Evolutionary conservation across 2,113 vertebrate species (phyloP), one percentile per base, ranked within the genome.

Genomic region (Rhadina sibilatrix): DNA sequence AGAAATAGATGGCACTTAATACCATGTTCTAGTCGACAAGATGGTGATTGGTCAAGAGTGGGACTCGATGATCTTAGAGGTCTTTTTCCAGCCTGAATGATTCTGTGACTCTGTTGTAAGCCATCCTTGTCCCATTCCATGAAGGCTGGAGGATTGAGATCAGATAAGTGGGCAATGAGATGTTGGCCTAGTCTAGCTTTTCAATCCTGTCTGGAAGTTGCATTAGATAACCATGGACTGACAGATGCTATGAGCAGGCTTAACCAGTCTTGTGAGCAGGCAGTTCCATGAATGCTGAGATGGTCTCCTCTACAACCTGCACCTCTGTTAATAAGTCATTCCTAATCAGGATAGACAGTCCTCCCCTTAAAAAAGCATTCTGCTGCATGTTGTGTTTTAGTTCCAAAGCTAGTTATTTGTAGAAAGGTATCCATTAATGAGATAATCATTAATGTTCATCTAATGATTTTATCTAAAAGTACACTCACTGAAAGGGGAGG

Each of bases 51-150:
- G 11, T 54, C 30, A 76, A 42, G 61, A 10, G 35, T 22, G 54
- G 31, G 9, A 54, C 30, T 47, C 0, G 0, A 54, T 27, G 17
- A 28, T 37, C 12, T 69, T 20, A 12, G 4, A 23, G 12, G 14
- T 42, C 17, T 61, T 69, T 69, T 33, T 56, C 35, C 71, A 77
- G 12, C 24, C 31, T 42, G 11, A 69, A 42, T 6, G 21, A 35
- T 49, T 61, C 30, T 42, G n/a, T 61, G 40, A 31, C 19, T 81
- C 49, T 92, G 12, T 37, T 56, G 13, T 49, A 2, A 9, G 14
- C 11, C 31, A 23, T 23, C 4, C 20, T 68, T 47, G 10, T 14
- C 20, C 35, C 0, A 1, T 44, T 30, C 37, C 27, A 35, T 18
- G 42, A 44, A 25, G n/a, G 15, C 16, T 59, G 61, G 72, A 35